A percentile compares a stretch with the other conserved stretches of the same genome.
Conservation (phyloP, 2,797 vertebrate genomes). For the Aulostomus chinensis region DNA sequence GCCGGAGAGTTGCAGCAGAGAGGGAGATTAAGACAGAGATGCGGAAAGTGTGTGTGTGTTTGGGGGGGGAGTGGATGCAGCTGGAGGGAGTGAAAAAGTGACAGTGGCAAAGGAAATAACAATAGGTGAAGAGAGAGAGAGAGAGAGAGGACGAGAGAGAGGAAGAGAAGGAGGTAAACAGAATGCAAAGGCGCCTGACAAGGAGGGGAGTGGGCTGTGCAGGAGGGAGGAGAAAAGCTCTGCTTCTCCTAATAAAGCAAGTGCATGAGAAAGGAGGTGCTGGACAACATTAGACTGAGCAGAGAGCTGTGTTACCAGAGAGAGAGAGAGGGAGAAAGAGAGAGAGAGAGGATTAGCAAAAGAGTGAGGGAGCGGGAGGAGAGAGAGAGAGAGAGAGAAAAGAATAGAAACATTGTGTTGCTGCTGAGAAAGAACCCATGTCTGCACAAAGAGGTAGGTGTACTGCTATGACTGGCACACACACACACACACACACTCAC, state of each 20-base stretch:
- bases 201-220: constrained; percentile 62
- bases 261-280: constrained; percentile 68
- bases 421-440: constrained; percentile 76
- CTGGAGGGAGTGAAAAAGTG: constrained; percentile 1
- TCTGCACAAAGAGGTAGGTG: constrained; percentile 83
- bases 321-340: constrained; percentile 31
- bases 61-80: background rate
- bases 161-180: constrained; percentile 22
- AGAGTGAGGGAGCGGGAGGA: constrained; percentile 23
- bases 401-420: constrained; percentile 75
- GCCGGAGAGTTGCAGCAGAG: background rate
- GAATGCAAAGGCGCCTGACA: constrained; percentile 24
- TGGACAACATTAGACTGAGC: constrained; percentile 55
- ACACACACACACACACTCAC: constrained; percentile 23
- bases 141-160: constrained; percentile 8
- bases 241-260: constrained; percentile 69
- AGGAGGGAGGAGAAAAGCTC: constrained; percentile 59
- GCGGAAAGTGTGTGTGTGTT: constrained; percentile 17
- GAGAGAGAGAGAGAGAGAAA: constrained; percentile 31
- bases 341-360: too few relatives aligned
- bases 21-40: constrained; percentile 10
- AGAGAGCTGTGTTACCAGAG: constrained; percentile 52
- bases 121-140: constrained; percentile 27
- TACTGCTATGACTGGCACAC: constrained; percentile 59
- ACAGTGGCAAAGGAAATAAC: constrained; percentile 16